phyloP scores from a whole-genome alignment of 2,888 invertebrate genomes.

The Graphium colonna region DNA sequence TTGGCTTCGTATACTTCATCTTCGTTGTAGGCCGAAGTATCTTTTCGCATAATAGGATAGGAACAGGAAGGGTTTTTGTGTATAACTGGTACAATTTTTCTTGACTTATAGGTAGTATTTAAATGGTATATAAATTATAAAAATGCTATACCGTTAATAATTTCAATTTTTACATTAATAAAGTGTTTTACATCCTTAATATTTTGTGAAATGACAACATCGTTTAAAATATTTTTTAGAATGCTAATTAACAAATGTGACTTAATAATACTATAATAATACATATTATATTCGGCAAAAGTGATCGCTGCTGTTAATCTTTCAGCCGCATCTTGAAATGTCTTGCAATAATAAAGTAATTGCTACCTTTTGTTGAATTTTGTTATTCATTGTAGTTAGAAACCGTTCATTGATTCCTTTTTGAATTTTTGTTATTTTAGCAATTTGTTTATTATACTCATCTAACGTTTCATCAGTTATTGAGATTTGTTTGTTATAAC shows the following conservation, averaged over 20 bases:
- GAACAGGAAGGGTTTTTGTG: no score
- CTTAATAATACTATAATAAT: not conserved
- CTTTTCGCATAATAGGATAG: no score
- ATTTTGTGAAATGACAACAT: not conserved
- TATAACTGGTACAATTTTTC: no score
- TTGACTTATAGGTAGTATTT: no score
- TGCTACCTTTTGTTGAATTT: not conserved
- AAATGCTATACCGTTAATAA: no score
- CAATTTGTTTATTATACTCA: constrained; percentile 23
- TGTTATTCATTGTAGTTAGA: not conserved
- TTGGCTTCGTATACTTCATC: no score
- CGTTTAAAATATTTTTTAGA: not conserved
- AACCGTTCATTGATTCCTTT: not conserved
- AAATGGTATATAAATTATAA: no score
- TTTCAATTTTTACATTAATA: not conserved
- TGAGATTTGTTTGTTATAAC: constrained; percentile 14
- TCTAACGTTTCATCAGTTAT: constrained; percentile 16
- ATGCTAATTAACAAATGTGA: not conserved
- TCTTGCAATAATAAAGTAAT: not conserved
- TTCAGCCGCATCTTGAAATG: not conserved
- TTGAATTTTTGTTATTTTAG: not conserved
- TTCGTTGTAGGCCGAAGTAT: no score
- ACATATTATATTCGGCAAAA: not conserved
- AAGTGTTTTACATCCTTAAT: not conserved
- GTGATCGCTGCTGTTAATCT: not conserved